phyloP scores from a whole-genome alignment of 2,113 vertebrate species.

The Sebastes schlegelii region DNA sequence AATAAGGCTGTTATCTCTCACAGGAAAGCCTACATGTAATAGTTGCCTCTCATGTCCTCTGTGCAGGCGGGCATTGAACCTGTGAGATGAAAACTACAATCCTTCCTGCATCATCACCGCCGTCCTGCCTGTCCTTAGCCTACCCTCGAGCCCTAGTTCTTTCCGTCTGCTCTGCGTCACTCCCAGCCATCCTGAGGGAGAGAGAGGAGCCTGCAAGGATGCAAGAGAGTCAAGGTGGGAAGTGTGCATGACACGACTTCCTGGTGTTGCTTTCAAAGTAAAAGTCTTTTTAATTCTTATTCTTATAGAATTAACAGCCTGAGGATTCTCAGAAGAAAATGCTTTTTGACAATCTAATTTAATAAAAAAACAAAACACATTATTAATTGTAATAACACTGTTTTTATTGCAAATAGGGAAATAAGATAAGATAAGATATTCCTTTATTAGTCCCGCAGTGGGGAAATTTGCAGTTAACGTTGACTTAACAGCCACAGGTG shows the following conservation, averaged over 20 bases:
- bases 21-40: conserved; percentile 4
- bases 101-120: conserved; percentile 70
- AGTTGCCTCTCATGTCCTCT: conserved; percentile 52
- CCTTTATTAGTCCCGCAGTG: too few species aligned
- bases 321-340: background rate
- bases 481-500: too few species aligned
- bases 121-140: conserved; percentile 43
- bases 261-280: conserved; percentile 38
- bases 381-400: background rate
- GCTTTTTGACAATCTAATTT: background rate
- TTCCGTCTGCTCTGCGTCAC: conserved; percentile 79
- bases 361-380: background rate
- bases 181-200: conserved; percentile 64
- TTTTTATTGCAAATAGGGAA: background rate
- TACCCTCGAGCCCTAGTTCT: conserved; percentile 63
- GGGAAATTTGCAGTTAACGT: too few species aligned
- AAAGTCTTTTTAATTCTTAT: background rate
- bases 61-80: conserved; percentile 37
- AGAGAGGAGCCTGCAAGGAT: conserved; percentile 28
- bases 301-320: background rate
- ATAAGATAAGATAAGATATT: too few species aligned
- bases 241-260: background rate
- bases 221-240: conserved; percentile 20
- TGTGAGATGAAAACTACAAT: conserved; percentile 47
- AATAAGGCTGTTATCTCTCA: conserved; percentile 1